phyloP scores from a whole-genome alignment of 1,140 invertebrate genomes.

The Drosophila tristis region DNA sequence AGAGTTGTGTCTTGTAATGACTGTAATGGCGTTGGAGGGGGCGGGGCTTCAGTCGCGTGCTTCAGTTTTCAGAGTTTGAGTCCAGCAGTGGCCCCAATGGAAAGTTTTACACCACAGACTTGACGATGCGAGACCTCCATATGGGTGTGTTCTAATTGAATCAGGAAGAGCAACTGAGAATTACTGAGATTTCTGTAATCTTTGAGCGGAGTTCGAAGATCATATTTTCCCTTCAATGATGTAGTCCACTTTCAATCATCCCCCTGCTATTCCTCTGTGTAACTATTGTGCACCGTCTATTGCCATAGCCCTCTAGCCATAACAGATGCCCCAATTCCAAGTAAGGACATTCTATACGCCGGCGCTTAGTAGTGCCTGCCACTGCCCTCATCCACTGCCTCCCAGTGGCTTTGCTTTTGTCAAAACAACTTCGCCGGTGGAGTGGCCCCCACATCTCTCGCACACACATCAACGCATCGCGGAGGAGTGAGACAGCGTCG shows the following conservation, averaged over 20 bases:
- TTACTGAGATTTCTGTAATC: not conserved
- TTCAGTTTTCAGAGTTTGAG: conserved; percentile 17
- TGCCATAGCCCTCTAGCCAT: not conserved
- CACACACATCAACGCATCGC: not conserved
- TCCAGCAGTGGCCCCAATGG: conserved; percentile 5
- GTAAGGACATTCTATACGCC: conserved; percentile 75
- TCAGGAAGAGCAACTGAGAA: not conserved
- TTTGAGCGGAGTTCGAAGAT: no score
- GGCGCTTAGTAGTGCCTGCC: conserved; percentile 57
- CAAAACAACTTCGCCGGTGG: conserved; percentile 57
- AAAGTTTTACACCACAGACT: conserved; percentile 13
- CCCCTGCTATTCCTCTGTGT: not conserved
- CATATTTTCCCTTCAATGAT: no score
- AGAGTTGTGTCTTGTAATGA: conserved; percentile 19
- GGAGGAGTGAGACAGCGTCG: not conserved
- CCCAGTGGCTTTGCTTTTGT: conserved; percentile 37
- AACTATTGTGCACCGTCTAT: no score
- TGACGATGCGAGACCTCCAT: conserved; percentile 4
- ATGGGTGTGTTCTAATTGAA: not conserved
- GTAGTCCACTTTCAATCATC: no score
- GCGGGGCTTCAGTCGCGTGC: conserved; percentile 29
- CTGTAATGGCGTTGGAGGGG: not conserved
- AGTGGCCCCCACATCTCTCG: not conserved
- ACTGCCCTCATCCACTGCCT: conserved; percentile 14
- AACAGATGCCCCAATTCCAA: conserved; percentile 36